Evolutionary conservation across 2,797 vertebrate genomes (phyloP), one percentile per base, ranked within the genome.

Genomic region (Oreochromis mossambicus): DNA sequence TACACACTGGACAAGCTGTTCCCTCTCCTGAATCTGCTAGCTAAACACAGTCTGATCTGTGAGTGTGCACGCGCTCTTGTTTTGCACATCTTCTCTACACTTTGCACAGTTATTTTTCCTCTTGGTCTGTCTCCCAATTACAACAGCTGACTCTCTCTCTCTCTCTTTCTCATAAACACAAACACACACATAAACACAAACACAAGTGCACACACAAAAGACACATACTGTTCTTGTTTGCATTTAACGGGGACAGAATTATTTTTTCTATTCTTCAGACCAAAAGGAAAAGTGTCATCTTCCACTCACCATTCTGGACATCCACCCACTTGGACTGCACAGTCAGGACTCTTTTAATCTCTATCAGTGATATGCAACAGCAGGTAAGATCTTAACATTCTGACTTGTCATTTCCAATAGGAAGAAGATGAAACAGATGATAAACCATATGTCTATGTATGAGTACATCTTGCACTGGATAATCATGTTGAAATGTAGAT

Each of bases 1-100:
- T 78, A 73, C 83, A 87, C 77, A 68, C 29, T 84, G 95, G 81
- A 94, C 94, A 95, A 80, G 86, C 89, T 94, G 94, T 95, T 91
- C 92, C 88, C 68, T 89, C 81, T 68, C 54, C 81, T 84, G 50
- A 80, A 83, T 84, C 79, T 81, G 87, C n/a, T 78, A 41, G 19
- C 24, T 77, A 78, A 85, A 88, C 78, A 88, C 86, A 81, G 8
- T 17, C 66, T 48, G 66, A 75, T 55, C 58, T 92, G 84, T 89
- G 75, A 68, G 38, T 77, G 68, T 87, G 77, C 63, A 38, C 15
- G n/a, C 21, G 41, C 51, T 52, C 66, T 48, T 70, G 29, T 79
- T 83, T 58, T 79, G 70, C 83, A 80, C 83, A 73, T 88, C 88
- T 77, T 92, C 88, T 68, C 76, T 77, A 88, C 92, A 92, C 90